Evolutionary conservation across 30 jellyfish, hydroid and myxozoan species (phyloP).

Genomic region (Cassiopea xamachana): DNA sequence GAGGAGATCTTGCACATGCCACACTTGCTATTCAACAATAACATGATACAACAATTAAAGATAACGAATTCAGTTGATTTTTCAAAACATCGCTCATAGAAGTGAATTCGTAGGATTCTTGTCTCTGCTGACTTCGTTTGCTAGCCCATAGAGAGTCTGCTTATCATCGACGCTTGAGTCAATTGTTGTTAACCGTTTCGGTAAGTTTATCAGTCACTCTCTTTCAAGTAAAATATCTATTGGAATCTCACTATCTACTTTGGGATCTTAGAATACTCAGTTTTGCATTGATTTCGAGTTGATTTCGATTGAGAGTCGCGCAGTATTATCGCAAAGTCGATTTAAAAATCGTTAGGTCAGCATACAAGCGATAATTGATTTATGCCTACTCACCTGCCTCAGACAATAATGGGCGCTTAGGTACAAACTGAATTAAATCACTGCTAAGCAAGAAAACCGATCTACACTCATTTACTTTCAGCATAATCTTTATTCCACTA

Average conservation of each 20-base stretch:
- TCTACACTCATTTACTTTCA: slow-evolving; percentile 39
- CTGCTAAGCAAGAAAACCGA: slow-evolving; percentile 18
- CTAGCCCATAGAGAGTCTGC: background rate
- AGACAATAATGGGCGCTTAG: slow-evolving; percentile 36
- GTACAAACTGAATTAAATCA: slow-evolving; percentile 57
- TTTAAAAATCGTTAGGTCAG: slow-evolving; percentile 77
- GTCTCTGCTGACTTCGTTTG: background rate
- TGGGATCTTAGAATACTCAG: slow-evolving; percentile 13
- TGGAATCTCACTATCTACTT: slow-evolving; percentile 56
- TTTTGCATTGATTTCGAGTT: slow-evolving; percentile 58
- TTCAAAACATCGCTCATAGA: background rate
- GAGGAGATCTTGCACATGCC: too few relatives aligned
- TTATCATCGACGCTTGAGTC: background rate
- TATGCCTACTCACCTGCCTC: slow-evolving; percentile 46
- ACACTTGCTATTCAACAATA: too few relatives aligned
- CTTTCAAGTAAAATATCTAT: slow-evolving; percentile 18
- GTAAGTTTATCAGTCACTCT: background rate
- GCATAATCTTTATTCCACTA: slow-evolving; percentile 35
- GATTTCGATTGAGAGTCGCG: slow-evolving; percentile 63
- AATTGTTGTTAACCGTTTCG: background rate
- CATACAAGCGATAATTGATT: slow-evolving; percentile 62
- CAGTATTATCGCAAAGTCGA: slow-evolving; percentile 65
- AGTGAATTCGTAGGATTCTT: background rate
- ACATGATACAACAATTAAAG: background rate
- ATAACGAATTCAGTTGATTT: background rate